Conservation (phyloP, 2,113 vertebrate species). For the Mirza zaza region DNA sequence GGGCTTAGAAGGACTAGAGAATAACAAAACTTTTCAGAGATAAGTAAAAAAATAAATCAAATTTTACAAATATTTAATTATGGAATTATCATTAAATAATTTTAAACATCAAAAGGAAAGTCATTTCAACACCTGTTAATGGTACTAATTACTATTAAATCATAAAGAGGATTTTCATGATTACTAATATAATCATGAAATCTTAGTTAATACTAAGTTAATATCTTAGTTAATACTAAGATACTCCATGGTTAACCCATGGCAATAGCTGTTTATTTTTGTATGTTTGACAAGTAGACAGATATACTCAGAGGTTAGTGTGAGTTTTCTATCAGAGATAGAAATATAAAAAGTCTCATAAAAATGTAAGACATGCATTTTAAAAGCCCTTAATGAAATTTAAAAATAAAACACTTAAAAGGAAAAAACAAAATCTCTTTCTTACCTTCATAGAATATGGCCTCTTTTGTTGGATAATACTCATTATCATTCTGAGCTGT, state of each 20-base stretch:
- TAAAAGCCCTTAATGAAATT: not conserved
- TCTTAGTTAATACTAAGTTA: not conserved
- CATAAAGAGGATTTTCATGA: not conserved
- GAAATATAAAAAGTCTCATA: too few species aligned
- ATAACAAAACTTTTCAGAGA: not conserved
- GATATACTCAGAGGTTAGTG: not conserved
- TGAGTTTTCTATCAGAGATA: not conserved
- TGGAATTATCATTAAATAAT: too few species aligned
- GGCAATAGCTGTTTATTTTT: not conserved
- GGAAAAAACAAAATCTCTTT: not conserved
- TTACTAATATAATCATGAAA: too few species aligned
- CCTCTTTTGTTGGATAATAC: constrained; percentile 85
- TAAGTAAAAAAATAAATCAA: not conserved
- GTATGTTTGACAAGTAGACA: not conserved
- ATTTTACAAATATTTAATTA: not conserved
- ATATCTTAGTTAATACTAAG: not conserved
- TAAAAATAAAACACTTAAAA: not conserved
- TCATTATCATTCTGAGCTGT: constrained; percentile 88
- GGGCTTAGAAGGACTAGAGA: not conserved
- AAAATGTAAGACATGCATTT: not conserved
- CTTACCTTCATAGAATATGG: constrained; percentile 95
- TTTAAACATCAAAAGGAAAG: not conserved
- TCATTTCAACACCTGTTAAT: not conserved
- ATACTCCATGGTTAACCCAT: not conserved
- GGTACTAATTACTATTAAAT: not conserved